Percentiles rank a stretch among this genome's conserved stretches.
Conservation (phyloP, 2,888 invertebrate species). For the Drosophila gaucha region DNA sequence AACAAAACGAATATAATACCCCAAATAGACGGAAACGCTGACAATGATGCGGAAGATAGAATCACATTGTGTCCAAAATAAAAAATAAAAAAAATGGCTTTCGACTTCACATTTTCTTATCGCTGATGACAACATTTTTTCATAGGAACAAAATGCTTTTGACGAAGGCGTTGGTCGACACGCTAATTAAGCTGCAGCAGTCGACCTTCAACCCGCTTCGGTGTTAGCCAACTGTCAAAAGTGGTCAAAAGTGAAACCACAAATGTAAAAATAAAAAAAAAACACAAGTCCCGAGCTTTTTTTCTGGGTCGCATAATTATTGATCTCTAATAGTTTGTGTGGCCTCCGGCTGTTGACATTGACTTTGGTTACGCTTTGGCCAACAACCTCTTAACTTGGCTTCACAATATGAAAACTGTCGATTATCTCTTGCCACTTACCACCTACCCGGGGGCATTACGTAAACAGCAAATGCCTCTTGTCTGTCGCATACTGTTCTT, state of each 20-base stretch:
- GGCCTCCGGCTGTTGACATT: conserved; percentile 53
- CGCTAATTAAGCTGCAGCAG: conserved; percentile 24
- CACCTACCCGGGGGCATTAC: conserved; percentile 30
- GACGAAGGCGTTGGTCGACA: conserved; percentile 24
- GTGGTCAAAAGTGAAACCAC: conserved; percentile 24
- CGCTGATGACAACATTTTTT: conserved; percentile 45
- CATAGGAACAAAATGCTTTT: conserved; percentile 10
- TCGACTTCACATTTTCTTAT: conserved; percentile 50
- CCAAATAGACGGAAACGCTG: conserved; percentile 23
- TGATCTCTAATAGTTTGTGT: conserved; percentile 57
- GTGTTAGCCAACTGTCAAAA: conserved; percentile 22
- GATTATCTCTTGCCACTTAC: conserved; percentile 16
- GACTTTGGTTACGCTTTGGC: conserved; percentile 61
- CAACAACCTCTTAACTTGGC: conserved; percentile 45
- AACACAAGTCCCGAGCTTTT: neutral
- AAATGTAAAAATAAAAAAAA: neutral
- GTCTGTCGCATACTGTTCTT: conserved; percentile 5
- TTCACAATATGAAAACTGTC: conserved; percentile 20
- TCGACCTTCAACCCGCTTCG: conserved; percentile 39
- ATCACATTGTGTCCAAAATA: conserved; percentile 9
- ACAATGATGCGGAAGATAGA: conserved; percentile 30
- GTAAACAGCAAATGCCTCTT: conserved; percentile 30
- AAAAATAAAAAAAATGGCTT: conserved; percentile 25
- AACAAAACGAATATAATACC: conserved; percentile 12
- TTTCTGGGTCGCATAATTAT: conserved; percentile 38